phyloP scores from a whole-genome alignment of 2,113 vertebrate species.

The Sebastes fasciatus region DNA sequence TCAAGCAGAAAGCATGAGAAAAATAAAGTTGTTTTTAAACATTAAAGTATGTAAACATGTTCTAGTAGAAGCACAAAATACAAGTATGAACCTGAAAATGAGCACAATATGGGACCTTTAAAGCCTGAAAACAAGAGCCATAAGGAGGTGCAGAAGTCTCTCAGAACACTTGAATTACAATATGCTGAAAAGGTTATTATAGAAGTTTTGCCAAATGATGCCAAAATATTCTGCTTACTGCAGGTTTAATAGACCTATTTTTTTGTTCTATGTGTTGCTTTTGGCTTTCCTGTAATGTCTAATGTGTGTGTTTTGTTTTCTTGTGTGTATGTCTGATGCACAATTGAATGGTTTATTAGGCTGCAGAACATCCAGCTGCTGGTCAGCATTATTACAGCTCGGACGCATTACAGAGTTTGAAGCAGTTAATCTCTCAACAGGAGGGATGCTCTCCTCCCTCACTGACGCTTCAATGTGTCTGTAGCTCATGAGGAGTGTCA shows the following conservation, averaged over 20 bases:
- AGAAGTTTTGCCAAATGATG: too few species aligned
- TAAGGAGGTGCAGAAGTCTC: too few species aligned
- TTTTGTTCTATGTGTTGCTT: background rate
- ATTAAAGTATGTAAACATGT: too few species aligned
- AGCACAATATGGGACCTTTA: too few species aligned
- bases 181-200: too few species aligned
- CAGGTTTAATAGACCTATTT: background rate
- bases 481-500: background rate
- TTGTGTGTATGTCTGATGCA: background rate
- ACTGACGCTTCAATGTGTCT: background rate
- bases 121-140: too few species aligned
- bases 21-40: too few species aligned
- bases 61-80: too few species aligned
- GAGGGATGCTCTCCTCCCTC: background rate
- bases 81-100: too few species aligned
- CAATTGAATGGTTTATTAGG: background rate
- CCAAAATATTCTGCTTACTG: too few species aligned
- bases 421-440: background rate
- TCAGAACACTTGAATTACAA: too few species aligned
- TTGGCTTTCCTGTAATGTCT: background rate
- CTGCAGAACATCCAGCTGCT: background rate
- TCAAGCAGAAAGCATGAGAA: too few species aligned
- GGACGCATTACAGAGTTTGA: background rate
- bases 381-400: background rate
- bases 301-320: background rate